Evolutionary conservation across 2,113 vertebrate genomes (phyloP), one percentile per base, ranked within the genome.

Genomic region (Gopherus flavomarginatus): DNA sequence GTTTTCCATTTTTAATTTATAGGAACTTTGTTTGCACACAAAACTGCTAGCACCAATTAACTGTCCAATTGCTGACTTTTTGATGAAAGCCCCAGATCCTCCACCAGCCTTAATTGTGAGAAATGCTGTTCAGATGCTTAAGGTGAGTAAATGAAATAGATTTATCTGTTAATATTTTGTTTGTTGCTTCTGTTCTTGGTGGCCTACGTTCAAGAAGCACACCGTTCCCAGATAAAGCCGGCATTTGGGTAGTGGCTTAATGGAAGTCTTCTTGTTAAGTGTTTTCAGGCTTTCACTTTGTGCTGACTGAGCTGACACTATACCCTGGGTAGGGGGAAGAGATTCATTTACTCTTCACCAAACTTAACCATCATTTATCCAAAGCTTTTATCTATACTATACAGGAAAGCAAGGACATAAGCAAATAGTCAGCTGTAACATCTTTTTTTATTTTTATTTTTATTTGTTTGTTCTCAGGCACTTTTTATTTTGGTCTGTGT

Each of bases 21-120:
- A 99, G 99, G 99, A 99, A 83, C 98, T 99, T 92, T 99, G 99
- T 98, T 98, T 99, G 29, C 99, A 99, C 97, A 99, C 99, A 96
- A 99, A 99, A 95, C 98, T 99, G 78, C 97, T 99, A 96, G 99
- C 99, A 59, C 99, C 99, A 49, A 95, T 98, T 91, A 98, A 98
- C 75, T 99, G 98, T 97, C 87, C 99, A 26, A 91, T 99, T 88
- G 98, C 99, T 2, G 99, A 99, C 79, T 99, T 99, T 92, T 98
- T 99, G 81, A 99, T 98, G 96, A 99, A 98, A 98, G 99, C 99
- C 78, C 99, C 99, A 52, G 99, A 99, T 94, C 99, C 99, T 72
- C 99, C 99, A 75, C 98, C 99, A 81, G 92, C 97, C 80, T 96
- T 99, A 96, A 98, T 98, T 87, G 98, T 99, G 90, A 98, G 96